These are phyloP conservation scores for Clepsis dumicolana DNA, from an alignment of 2,888 invertebrate genomes.

Conservation along the genomic window DNA sequence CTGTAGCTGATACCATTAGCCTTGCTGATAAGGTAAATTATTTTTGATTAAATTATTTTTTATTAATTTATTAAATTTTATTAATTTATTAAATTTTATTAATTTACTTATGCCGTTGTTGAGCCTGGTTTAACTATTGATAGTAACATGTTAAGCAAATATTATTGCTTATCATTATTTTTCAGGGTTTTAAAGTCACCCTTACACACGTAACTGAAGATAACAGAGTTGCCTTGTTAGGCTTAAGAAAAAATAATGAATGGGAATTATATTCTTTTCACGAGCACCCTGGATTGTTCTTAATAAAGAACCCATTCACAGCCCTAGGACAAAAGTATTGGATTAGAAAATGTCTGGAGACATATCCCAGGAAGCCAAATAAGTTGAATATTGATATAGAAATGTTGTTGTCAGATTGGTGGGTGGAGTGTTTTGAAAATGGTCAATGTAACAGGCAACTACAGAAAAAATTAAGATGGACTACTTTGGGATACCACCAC, in stretches of 20 bases:
- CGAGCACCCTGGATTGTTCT: constrained; percentile 90
- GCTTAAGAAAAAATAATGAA: constrained; percentile 60
- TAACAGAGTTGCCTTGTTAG: constrained; percentile 59
- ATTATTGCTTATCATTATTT: constrained; percentile 37
- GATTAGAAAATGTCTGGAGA: constrained; percentile 91
- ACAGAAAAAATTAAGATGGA: constrained; percentile 92
- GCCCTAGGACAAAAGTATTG: constrained; percentile 92
- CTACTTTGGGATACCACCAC: constrained; percentile 98
- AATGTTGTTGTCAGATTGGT: constrained; percentile 84
- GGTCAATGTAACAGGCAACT: constrained; percentile 67
- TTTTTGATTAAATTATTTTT: background rate
- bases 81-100: no score
- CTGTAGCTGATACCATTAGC: constrained; percentile 62
- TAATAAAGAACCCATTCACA: constrained; percentile 94
- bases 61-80: no score
- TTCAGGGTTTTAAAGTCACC: constrained; percentile 47
- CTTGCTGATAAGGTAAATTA: constrained; percentile 53
- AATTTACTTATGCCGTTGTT: no score
- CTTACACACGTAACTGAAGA: constrained; percentile 50
- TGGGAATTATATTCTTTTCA: constrained; percentile 89
- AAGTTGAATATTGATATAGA: constrained; percentile 89
- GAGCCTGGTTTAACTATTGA: no score
- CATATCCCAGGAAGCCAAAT: constrained; percentile 91
- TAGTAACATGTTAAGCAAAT: no score
- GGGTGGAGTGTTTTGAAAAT: constrained; percentile 86